Evolutionary conservation across 23 tunicate genomes (phyloP).

Genomic region (Phallusia fumigata): DNA sequence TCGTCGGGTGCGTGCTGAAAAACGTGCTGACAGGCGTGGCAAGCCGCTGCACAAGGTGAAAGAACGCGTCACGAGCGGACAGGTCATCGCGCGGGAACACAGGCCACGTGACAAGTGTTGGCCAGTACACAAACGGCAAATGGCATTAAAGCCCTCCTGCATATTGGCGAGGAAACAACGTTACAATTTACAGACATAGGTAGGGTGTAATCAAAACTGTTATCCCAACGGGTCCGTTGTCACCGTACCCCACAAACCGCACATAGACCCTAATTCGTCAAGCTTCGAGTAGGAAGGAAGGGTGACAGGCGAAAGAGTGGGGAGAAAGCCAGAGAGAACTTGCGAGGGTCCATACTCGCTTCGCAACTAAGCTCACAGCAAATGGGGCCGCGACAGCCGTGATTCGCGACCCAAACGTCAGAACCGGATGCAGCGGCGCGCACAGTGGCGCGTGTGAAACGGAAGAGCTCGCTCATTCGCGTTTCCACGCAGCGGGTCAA

Average conservation of each 20-base stretch:
- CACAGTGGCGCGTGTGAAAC: background rate
- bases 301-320: background rate
- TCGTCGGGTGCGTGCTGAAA: constrained; percentile 1
- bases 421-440: background rate
- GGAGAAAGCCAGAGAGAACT: background rate
- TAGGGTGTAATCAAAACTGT: too few species aligned
- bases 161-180: too few species aligned
- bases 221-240: too few species aligned
- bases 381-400: background rate
- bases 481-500: constrained; percentile 9
- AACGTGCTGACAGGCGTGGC: background rate
- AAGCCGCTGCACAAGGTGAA: constrained; percentile 4
- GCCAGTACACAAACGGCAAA: too few species aligned
- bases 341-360: background rate
- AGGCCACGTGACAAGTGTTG: background rate
- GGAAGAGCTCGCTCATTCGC: constrained; percentile 11
- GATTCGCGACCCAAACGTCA: constrained; percentile 1
- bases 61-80: constrained; percentile 1
- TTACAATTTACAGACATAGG: too few species aligned
- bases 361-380: background rate
- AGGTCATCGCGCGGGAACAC: background rate
- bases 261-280: background rate
- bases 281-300: background rate
- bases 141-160: too few species aligned
- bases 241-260: background rate